Evolutionary conservation across 2,797 vertebrate species (phyloP), one percentile per base, ranked within the genome.

Genomic region (Enteromius fasciolatus): DNA sequence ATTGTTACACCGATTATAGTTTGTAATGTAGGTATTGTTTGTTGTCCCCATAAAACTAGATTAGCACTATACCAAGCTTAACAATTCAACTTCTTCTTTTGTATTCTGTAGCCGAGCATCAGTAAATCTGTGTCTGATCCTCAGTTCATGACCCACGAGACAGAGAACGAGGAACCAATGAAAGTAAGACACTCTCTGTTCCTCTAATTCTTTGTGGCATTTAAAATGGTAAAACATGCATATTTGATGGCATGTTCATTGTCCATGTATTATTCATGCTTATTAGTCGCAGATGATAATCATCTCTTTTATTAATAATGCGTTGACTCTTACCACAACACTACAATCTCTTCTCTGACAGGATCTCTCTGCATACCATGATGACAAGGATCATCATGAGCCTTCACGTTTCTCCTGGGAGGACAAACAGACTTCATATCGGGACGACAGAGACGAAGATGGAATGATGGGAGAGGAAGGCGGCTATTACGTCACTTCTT

Each of bases 281-380:
- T 57, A 54, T 76, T 75, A 54, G 33, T 28, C 31, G 67, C 48
- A 76, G 33, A 57, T 66, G 33, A 20, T 66, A 75, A 74, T 39
- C 15, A 20, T 54, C 17, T 74, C 61, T 36, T 15, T 28, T 23
- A 50, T 36, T 39, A 11, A 70, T 28, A 73, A 33, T 75, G 59
- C 70, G 67, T 67, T 57, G n/a, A 59, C 52, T 80, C n/a, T 48
- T 66, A 76, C 33, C 25, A n/a, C 23, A 61, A 80, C 67, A 28
- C n/a, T 18, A 6, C 54, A 33, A 64, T 57, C 31, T 63, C 12
- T 33, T 63, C 68, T 67, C 64, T 75, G 20, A 11, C 91, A 95
- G 94, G 89, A 94, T 88, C 91, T 94, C 84, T 93, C 95, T 79
- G 83, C 69, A 15, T 87, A 90, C 85, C 76, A 87, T 1, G 91